Conservation (phyloP, 1,140 invertebrate species). For the Hyphantria cunea region DNA sequence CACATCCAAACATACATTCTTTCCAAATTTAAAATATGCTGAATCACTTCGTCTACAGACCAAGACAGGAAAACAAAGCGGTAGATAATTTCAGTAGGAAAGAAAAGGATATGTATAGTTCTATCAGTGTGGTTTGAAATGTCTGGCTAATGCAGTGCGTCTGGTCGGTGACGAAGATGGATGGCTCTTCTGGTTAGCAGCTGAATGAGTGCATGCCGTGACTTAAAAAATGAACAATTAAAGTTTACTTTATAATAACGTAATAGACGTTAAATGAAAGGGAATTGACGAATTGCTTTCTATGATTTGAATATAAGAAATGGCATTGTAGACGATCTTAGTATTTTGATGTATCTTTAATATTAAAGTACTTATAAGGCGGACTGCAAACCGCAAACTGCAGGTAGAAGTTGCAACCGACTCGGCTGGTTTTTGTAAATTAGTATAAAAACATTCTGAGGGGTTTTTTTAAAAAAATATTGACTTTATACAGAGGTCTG, state of each 20-base stretch:
- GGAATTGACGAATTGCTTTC: too few species aligned
- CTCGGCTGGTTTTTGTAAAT: too few species aligned
- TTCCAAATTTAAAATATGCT: conserved; percentile 48
- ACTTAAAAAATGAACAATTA: conserved; percentile 39
- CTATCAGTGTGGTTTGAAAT: conserved; percentile 30
- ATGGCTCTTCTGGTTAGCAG: conserved; percentile 63
- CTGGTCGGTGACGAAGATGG: conserved; percentile 72
- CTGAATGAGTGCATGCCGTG: conserved; percentile 55
- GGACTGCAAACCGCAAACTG: too few species aligned
- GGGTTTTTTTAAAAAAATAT: too few species aligned
- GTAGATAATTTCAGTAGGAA: conserved; percentile 15
- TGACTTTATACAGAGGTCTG: too few species aligned
- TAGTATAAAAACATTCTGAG: too few species aligned
- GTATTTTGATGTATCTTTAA: too few species aligned
- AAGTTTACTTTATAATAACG: conserved; percentile 16
- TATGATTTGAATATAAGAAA: too few species aligned
- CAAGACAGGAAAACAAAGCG: conserved; percentile 43
- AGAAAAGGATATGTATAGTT: conserved; percentile 48
- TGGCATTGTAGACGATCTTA: too few species aligned
- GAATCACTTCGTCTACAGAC: conserved; percentile 63
- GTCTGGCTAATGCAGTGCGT: conserved; percentile 66
- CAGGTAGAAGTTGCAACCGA: too few species aligned
- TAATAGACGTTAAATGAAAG: not conserved
- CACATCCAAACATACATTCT: conserved; percentile 43
- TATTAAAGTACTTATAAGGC: too few species aligned